These are phyloP conservation scores for Drosophila aldrichi DNA, from an alignment of 2,888 invertebrate genomes.

Conservation along the genomic window DNA sequence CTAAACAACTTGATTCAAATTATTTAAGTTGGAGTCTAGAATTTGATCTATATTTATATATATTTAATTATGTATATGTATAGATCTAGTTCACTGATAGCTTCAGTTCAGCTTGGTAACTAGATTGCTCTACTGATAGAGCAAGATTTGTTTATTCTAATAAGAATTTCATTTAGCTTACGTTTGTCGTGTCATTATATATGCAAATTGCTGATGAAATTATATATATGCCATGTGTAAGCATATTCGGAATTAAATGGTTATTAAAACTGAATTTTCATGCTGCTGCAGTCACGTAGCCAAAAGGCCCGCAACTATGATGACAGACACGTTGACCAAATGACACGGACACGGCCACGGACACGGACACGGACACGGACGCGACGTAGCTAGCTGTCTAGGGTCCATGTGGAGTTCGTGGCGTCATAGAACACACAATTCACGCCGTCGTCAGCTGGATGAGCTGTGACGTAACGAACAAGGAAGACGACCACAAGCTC, in stretches of 20 bases:
- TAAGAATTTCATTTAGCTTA: constrained; percentile 1
- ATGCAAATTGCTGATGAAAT: constrained; percentile 43
- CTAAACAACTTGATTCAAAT: too few relatives aligned
- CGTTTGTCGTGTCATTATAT: too few relatives aligned
- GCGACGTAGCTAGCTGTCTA: neutral
- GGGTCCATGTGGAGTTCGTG: constrained; percentile 10
- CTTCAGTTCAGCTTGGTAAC: neutral
- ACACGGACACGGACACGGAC: constrained; percentile 8
- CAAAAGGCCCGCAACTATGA: constrained; percentile 40
- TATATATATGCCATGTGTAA: constrained; percentile 19
- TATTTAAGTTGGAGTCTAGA: neutral
- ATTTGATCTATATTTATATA: neutral
- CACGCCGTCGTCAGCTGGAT: constrained; percentile 37
- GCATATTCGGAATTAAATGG: constrained; percentile 32
- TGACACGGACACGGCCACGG: constrained; percentile 57
- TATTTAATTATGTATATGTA: neutral
- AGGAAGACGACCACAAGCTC: constrained; percentile 36
- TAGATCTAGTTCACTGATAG: neutral
- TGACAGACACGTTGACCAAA: constrained; percentile 61
- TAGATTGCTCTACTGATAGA: neutral
- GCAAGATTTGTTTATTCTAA: neutral
- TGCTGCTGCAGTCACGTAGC: constrained; percentile 57
- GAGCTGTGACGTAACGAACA: constrained; percentile 52
- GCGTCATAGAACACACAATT: constrained; percentile 32
- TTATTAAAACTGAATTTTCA: constrained; percentile 54